These are phyloP conservation scores for Grantiella picta DNA, from an alignment of 2,113 vertebrate species.

Conservation along the genomic window DNA sequence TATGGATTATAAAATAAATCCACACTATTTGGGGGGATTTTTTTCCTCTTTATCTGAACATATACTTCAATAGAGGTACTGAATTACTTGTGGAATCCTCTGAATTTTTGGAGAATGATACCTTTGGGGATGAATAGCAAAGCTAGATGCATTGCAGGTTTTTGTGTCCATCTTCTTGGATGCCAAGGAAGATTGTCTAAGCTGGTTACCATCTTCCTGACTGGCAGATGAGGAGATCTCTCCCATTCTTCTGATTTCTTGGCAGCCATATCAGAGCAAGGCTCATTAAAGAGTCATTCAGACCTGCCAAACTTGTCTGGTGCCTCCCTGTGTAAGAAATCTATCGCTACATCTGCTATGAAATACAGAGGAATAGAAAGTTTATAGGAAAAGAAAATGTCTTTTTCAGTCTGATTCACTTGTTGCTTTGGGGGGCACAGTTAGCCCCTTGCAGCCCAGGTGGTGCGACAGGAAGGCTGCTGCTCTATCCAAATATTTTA, in stretches of 20 bases:
- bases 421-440: background rate
- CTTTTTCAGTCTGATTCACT: background rate
- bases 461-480: background rate
- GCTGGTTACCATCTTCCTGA: background rate
- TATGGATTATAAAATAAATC: background rate
- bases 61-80: background rate
- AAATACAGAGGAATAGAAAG: background rate
- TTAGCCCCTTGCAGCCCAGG: background rate
- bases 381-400: background rate
- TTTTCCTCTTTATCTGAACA: background rate
- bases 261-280: background rate
- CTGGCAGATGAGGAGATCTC: background rate
- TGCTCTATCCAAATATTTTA: background rate
- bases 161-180: background rate
- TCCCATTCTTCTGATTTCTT: background rate
- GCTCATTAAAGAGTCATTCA: background rate
- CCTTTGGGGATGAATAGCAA: background rate
- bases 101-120: background rate
- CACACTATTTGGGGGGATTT: accelerated
- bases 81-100: background rate
- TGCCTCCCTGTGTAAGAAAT: background rate
- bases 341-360: background rate
- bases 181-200: background rate
- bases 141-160: background rate
- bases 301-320: background rate